These are phyloP conservation scores for Bombus cullumanus DNA, from an alignment of 1,140 invertebrate species.

Conservation along the genomic window DNA sequence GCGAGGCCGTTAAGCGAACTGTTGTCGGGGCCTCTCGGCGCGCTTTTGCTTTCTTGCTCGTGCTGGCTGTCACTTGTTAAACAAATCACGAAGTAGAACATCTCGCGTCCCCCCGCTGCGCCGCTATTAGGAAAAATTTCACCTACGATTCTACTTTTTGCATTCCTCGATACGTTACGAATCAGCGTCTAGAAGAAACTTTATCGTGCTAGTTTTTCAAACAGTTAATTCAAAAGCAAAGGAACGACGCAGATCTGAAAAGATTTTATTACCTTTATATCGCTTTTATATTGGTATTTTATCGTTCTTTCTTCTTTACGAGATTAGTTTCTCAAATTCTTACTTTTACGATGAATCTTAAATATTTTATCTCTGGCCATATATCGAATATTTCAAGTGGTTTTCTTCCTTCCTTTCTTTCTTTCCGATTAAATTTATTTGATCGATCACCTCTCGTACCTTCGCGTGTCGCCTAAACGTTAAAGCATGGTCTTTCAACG, in stretches of 20 bases:
- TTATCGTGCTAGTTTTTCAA: background rate
- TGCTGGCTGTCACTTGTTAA: background rate
- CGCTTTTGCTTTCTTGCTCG: conserved; percentile 26
- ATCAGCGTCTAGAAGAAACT: too few relatives aligned
- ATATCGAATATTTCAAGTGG: too few relatives aligned
- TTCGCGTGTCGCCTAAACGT: background rate
- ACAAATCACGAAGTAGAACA: conserved; percentile 9
- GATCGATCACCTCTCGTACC: too few relatives aligned
- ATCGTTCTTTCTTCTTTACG: background rate
- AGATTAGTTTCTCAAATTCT: background rate
- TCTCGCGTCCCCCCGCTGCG: background rate
- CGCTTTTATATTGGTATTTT: background rate
- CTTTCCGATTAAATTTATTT: background rate
- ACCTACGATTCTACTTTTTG: background rate
- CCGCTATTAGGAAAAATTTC: conserved; percentile 10
- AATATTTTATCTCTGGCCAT: background rate
- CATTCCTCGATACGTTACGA: background rate
- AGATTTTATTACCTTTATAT: background rate
- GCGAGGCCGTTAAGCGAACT: background rate
- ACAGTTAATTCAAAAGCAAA: background rate
- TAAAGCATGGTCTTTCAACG: rapidly evolving
- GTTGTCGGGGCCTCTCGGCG: background rate
- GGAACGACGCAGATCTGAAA: background rate
- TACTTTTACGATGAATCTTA: background rate
- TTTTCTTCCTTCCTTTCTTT: background rate